Conservation (phyloP, 2,113 vertebrate species). For the Melanerpes aurifrons region DNA sequence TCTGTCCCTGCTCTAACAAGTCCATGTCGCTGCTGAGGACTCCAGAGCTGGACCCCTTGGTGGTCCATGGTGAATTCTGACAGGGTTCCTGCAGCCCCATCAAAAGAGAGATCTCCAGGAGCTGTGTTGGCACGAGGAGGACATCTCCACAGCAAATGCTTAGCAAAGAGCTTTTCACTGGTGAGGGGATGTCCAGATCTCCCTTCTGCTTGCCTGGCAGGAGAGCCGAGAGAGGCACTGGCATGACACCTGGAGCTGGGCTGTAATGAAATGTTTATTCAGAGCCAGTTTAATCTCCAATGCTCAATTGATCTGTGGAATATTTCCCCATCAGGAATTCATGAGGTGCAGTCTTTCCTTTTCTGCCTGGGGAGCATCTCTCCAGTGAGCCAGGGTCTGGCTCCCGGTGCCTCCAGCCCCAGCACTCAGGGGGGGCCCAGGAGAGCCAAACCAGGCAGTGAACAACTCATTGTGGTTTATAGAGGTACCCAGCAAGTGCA, state of each 20-base stretch:
- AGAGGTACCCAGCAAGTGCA: neutral
- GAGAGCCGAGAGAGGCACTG: neutral
- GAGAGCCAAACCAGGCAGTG: neutral
- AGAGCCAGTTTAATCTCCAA: slow-evolving; percentile 26
- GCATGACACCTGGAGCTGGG: neutral
- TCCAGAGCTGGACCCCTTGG: too few relatives aligned
- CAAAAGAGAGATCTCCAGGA: neutral
- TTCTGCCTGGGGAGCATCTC: neutral
- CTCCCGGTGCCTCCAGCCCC: slow-evolving; percentile 15
- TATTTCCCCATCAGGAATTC: slow-evolving; percentile 41
- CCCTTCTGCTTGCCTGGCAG: neutral
- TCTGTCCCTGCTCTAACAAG: too few relatives aligned
- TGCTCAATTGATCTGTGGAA: slow-evolving; percentile 41
- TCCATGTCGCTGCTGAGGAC: too few relatives aligned
- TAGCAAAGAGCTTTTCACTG: neutral
- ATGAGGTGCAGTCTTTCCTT: neutral
- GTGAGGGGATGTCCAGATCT: neutral
- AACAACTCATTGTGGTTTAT: slow-evolving; percentile 49
- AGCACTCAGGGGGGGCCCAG: neutral
- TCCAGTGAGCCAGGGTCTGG: slow-evolving; percentile 14
- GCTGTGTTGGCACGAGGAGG: neutral
- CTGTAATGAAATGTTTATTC: slow-evolving; percentile 52
- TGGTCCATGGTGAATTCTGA: neutral
- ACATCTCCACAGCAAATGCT: neutral
- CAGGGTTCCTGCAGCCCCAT: neutral